Evolutionary conservation across 2,888 invertebrate species (phyloP).

Genomic region (Timandra comae): DNA sequence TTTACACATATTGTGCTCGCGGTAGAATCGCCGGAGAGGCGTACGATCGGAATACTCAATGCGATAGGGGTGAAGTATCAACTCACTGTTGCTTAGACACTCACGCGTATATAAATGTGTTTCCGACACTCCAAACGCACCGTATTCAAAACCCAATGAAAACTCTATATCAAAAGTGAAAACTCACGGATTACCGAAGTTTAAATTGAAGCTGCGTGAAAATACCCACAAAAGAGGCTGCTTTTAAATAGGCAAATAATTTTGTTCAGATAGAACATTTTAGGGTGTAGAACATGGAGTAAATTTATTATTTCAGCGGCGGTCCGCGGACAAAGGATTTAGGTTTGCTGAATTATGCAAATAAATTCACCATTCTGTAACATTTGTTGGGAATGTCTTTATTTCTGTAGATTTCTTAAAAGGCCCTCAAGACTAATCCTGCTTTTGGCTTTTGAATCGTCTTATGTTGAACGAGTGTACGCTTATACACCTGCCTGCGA

Average conservation of each 20-base stretch:
- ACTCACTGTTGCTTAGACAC: constrained; percentile 13
- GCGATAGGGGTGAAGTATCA: constrained; percentile 49
- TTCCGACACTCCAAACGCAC: too few relatives aligned
- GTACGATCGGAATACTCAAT: constrained; percentile 67
- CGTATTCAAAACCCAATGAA: constrained; percentile 12
- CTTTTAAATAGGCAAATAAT: constrained; percentile 64
- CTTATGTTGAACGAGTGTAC: constrained; percentile 43
- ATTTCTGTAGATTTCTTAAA: constrained; percentile 71
- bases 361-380: constrained; percentile 76
- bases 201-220: constrained; percentile 34
- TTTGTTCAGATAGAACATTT: constrained; percentile 62
- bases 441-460: constrained; percentile 56
- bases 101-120: too few relatives aligned
- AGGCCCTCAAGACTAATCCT: constrained; percentile 60
- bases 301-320: constrained; percentile 71
- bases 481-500: constrained; percentile 38
- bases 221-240: constrained; percentile 39
- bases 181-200: constrained; percentile 27
- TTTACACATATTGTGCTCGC: constrained; percentile 73
- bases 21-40: constrained; percentile 59
- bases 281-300: constrained; percentile 64
- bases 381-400: constrained; percentile 75
- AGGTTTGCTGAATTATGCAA: constrained; percentile 74
- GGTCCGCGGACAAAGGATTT: constrained; percentile 71
- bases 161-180: constrained; percentile 24